These are phyloP conservation scores for Nebria salina DNA, from an alignment of 2,888 invertebrate species.

Conservation along the genomic window DNA sequence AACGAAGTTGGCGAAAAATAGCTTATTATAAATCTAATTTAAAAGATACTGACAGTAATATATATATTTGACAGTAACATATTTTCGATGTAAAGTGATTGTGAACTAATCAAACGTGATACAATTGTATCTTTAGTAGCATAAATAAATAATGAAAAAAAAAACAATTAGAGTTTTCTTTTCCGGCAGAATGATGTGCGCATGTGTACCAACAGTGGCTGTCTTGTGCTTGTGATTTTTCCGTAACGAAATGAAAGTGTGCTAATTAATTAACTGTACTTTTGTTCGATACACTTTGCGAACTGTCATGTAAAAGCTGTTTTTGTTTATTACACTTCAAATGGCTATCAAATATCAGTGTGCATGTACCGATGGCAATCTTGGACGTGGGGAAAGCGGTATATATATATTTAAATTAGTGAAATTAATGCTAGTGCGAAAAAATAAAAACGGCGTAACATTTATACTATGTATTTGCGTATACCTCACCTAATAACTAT, in stretches of 20 bases:
- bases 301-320: constrained; percentile 47
- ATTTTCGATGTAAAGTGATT: background rate
- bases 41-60: no score
- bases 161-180: background rate
- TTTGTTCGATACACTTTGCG: constrained; percentile 47
- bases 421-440: constrained; percentile 45
- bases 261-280: constrained; percentile 47
- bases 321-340: constrained; percentile 47
- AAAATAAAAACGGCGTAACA: constrained; percentile 46
- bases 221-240: constrained; percentile 36
- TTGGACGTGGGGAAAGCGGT: constrained; percentile 45
- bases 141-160: background rate
- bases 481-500: background rate
- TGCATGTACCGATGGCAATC: constrained; percentile 46
- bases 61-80: background rate
- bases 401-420: constrained; percentile 44
- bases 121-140: background rate
- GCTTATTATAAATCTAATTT: no score
- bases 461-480: constrained; percentile 30
- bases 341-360: constrained; percentile 47
- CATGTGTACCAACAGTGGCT: constrained; percentile 19
- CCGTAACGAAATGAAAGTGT: constrained; percentile 46
- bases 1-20: no score
- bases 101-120: background rate
- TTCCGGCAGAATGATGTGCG: constrained; percentile 14